Base-by-base conservation (phyloP, 2,113 vertebrate species). In the Misgurnus anguillicaudatus region DNA sequence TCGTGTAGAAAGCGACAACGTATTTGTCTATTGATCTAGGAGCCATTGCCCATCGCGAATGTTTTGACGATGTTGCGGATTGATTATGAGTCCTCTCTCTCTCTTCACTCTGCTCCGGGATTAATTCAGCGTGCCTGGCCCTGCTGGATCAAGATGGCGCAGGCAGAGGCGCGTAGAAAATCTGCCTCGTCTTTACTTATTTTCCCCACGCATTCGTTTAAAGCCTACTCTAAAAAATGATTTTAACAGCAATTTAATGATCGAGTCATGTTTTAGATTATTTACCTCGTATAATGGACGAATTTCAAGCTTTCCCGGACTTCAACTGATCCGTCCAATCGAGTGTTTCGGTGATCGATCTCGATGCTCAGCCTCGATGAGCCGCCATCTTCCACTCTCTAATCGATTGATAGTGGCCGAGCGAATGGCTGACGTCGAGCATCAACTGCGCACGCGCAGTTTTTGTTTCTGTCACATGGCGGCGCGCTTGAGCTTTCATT, bases 331-430 rank as follows among this genome's bases (percentile, higher is more conserved):
- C 67, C 79, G 87, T 83, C 79, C 90, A 85, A 93, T 93, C 92
- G 92, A 93, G 91, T 90, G 89, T 87, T 93, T 93, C 91, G 89
- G 93, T 78, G 90, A 92, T 94, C 92, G 92, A 92, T 93, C 87
- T 74, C 84, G 63, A 42, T 36, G 76, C 73, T 85, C 80, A 89
- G 3, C 61, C 83, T 89, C 82, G 81, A 73, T 84, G 80, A 86
- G 65, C 78, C 92, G 88, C 90, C 92, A 94, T 94, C 93, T 93
- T 92, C 86, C 77, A 86, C 90, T 93, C 93, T 91, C 91, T 90
- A 92, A 93, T 93, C 93, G 93, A 94, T 94, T 94, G 93, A 92
- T 92, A 91, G 82, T 88, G 92, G 89, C 93, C 91, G 85, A 81
- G 66, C 17, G 63, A 78, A 80, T 86, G 79, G 84, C 65, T 39